phyloP scores from a whole-genome alignment of 2,888 invertebrate species.

The Eristalinus aeneus region DNA sequence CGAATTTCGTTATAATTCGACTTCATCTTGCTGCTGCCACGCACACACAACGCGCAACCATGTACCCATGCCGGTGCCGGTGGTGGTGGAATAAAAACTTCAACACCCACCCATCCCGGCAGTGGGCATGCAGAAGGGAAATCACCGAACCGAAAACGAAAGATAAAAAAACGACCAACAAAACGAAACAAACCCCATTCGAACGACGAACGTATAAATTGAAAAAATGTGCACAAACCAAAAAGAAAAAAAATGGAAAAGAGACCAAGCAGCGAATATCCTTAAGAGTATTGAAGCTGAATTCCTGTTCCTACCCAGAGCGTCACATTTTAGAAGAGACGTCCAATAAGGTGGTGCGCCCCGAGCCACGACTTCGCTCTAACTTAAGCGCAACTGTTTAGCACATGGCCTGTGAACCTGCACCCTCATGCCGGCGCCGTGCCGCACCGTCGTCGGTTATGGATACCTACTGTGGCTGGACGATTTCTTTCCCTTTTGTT shows the following conservation, averaged over 20 bases:
- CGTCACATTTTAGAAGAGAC: conserved; percentile 49
- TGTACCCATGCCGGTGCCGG: not conserved
- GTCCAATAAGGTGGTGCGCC: not conserved
- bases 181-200: conserved; percentile 25
- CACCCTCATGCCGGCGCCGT: not conserved
- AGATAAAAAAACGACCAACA: conserved; percentile 61
- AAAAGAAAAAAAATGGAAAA: conserved; percentile 8
- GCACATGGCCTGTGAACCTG: conserved; percentile 39
- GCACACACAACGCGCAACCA: not conserved
- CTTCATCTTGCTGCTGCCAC: conserved; percentile 6
- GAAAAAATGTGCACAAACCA: conserved; percentile 8
- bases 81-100: conserved; percentile 45
- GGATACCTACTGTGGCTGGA: conserved; percentile 43
- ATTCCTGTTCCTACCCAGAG: conserved; percentile 63
- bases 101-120: conserved; percentile 26
- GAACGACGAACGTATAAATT: conserved; percentile 46
- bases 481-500: conserved; percentile 60
- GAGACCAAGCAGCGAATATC: conserved; percentile 48
- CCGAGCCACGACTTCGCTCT: conserved; percentile 6
- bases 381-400: conserved; percentile 54
- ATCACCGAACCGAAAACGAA: conserved; percentile 67
- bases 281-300: conserved; percentile 68
- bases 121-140: conserved; percentile 36
- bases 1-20: conserved; percentile 58
- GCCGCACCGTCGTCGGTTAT: not conserved